Evolutionary conservation across 2,888 invertebrate species (phyloP).

Genomic region (Mythimna albipuncta): DNA sequence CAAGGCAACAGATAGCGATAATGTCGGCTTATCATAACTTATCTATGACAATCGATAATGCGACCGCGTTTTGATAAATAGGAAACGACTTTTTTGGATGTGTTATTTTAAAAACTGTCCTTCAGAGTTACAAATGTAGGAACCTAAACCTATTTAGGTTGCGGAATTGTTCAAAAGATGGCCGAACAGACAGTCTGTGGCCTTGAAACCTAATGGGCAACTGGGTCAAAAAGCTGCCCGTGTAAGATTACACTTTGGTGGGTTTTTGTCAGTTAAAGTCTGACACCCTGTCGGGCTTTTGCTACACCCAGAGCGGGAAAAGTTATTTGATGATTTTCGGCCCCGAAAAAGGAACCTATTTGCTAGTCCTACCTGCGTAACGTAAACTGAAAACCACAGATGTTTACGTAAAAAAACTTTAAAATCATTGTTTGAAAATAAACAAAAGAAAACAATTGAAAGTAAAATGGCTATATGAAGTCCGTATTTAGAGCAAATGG

Average conservation of each 20-base stretch:
- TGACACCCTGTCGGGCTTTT: too few relatives aligned
- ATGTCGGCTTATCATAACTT: conserved; percentile 69
- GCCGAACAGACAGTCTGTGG: too few relatives aligned
- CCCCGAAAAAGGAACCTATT: background rate
- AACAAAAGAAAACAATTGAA: conserved; percentile 9
- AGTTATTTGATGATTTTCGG: too few relatives aligned
- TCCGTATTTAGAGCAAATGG: conserved; percentile 13
- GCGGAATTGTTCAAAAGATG: background rate
- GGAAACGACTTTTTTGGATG: conserved; percentile 27
- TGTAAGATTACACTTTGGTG: too few relatives aligned
- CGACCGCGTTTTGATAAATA: conserved; percentile 44
- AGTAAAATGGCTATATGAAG: background rate
- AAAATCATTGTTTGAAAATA: background rate
- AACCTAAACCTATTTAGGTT: background rate
- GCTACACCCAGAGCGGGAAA: too few relatives aligned
- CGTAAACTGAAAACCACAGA: background rate
- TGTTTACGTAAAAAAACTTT: background rate
- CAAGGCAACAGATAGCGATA: conserved; percentile 60
- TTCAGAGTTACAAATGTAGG: background rate
- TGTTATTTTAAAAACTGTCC: background rate
- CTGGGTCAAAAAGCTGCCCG: too few relatives aligned
- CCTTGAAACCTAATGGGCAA: too few relatives aligned
- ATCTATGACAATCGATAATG: conserved; percentile 74
- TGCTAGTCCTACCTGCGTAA: background rate
- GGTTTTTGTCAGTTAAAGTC: too few relatives aligned